These are phyloP conservation scores for Embidobia sp. DNA, from an alignment of 2,888 invertebrate species.

Conservation along the genomic window DNA sequence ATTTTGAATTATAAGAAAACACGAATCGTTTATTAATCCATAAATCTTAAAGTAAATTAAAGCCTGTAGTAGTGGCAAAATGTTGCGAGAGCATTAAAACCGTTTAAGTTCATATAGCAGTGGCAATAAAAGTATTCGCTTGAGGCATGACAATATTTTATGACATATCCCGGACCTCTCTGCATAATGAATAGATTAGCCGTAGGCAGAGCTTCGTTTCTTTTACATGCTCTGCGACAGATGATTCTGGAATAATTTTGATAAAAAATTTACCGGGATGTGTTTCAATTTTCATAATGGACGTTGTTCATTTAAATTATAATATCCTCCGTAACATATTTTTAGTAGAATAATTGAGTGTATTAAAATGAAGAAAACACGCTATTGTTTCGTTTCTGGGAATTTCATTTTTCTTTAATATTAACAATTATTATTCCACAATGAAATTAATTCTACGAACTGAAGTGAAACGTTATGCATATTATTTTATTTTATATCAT, in stretches of 20 bases:
- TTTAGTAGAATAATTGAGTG: no score
- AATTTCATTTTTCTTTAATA: no score
- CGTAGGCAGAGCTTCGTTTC: constrained; percentile 21
- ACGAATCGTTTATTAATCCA: neutral
- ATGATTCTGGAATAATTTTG: constrained; percentile 20
- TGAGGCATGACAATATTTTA: constrained; percentile 32
- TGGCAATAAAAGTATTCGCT: constrained; percentile 41
- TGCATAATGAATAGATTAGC: constrained; percentile 38
- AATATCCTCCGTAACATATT: neutral
- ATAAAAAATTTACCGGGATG: constrained; percentile 8
- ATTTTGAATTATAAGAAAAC: neutral
- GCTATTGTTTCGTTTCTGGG: no score
- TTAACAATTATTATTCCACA: no score
- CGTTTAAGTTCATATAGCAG: constrained; percentile 14
- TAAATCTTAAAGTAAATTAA: constrained; percentile 14
- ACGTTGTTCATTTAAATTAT: constrained; percentile 9
- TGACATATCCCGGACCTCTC: constrained; percentile 11
- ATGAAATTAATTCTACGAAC: no score
- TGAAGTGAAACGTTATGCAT: no score
- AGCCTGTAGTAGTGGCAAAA: constrained; percentile 3
- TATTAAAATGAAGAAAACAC: no score
- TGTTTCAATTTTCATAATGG: constrained; percentile 24
- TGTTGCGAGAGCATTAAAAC: constrained; percentile 5
- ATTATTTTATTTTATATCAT: no score
- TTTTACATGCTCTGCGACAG: constrained; percentile 16